Evolutionary conservation across 2,113 vertebrate species (phyloP), one percentile per base, ranked within the genome.

Genomic region (Trichechus manatus): DNA sequence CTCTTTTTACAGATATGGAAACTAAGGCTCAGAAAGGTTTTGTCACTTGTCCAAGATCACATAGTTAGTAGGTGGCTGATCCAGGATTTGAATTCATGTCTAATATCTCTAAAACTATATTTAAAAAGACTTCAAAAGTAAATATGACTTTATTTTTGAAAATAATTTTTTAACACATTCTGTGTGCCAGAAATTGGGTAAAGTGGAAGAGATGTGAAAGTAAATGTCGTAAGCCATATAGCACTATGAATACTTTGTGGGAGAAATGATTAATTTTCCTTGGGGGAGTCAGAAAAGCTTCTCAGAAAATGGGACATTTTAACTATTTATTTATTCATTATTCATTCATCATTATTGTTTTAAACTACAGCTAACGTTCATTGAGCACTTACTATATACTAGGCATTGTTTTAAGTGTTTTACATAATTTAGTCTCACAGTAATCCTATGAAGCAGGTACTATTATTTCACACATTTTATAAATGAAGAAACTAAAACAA

Each of bases 51-150:
- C 14, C 6, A 83, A 93, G 63, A 79, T 72, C 50, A 87, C 81
- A 91, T 91, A 64, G 95, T 87, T 93, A 93, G 56, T 93, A 88
- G 44, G 36, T 75, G 13, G 20, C 61, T 75, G n/a, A 96, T 70
- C 10, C 2, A 61, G 33, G 27, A 86, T 92, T n/a, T 79, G 44
- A 84, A 80, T 79, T 59, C 3, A 64, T 63, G 33, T 75, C 82
- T 61, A 70, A 70, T 77, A 83, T 36, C 68, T 95, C 56, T 79
- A 80, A 85, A 94, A 74, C 14, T 53, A 44, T 42, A 93, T 53
- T 90, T 93, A 86, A 22, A 31, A 79, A 91, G 50, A 25, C 63
- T 61, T 66, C 50, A 78, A 78, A 87, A 61, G 13, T 59, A 53
- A 91, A 78, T 82, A 93, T 87, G 36, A 66, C 27, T 91, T 94